Evolutionary conservation across 2,888 invertebrate species (phyloP), one percentile per base, ranked within the genome.

Genomic region (Chrysolina haemoptera): DNA sequence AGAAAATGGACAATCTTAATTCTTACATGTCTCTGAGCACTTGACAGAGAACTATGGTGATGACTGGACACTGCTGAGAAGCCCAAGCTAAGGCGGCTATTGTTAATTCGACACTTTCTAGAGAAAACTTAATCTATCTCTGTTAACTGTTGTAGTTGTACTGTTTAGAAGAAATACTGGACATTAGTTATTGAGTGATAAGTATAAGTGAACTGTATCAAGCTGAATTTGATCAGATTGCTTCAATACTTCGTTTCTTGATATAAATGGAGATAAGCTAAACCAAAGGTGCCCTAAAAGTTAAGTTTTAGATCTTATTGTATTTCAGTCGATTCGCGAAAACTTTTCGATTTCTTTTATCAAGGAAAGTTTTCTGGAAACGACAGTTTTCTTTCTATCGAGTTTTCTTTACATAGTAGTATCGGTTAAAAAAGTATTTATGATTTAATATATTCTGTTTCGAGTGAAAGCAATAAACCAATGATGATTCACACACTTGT

Each of bases 1-100:
- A 93, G 94, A 94, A 94, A 92, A 92, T 92, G 93, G 94, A 93
- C 94, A 94, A 91, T 93, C 93, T 94, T 94, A 94, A 91, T 89
- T 93, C 93, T 89, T 93, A 91, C 90, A 91, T 94, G 90, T 91
- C 90, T 87, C 91, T 93, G 88, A 93, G 92, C 90, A 91, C 92
- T 91, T 91, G 91, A 92, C 91, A 92, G 90, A 90, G 91, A 89
- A 90, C 90, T 86, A 88, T 90, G 86, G 84, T 87, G 81, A 84
- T 87, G 83, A 85, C 87, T 79, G 87, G 87, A 78, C 86, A 86
- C 81, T 87, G 86, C 81, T 87, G 83, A 79, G 76, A 79, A 78
- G 80, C 76, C 76, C 76, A 74, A 69, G 70, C 70, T 66, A 66
- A 69, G 71, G 35, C 72, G 79, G 76, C 73, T 78, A 77, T 78